Conservation (phyloP, 2,797 vertebrate species). For the Mycteria americana region DNA sequence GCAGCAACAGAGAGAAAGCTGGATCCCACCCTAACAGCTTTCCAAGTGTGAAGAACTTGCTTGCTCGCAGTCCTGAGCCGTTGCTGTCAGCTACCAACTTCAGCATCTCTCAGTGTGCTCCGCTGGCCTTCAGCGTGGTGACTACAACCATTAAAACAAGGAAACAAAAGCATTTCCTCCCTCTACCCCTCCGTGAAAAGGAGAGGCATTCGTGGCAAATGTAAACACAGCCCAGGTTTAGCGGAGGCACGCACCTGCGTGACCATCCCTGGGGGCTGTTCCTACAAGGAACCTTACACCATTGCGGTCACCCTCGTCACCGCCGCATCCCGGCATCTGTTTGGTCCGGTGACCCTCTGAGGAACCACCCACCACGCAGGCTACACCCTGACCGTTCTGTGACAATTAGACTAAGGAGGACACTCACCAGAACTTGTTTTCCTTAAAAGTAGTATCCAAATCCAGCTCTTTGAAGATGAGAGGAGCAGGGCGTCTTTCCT, state of each 20-base stretch:
- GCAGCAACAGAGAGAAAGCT: background rate
- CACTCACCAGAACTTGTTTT: background rate
- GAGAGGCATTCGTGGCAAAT: background rate
- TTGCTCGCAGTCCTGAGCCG: background rate
- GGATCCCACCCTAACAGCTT: background rate
- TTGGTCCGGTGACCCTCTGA: background rate
- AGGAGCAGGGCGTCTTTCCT: background rate
- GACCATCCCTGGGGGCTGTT: background rate
- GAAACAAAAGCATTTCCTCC: background rate
- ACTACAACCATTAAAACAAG: background rate
- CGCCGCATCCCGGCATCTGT: background rate
- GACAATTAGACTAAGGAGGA: background rate
- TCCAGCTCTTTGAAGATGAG: constrained; percentile 36
- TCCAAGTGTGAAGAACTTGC: background rate
- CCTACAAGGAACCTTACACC: background rate
- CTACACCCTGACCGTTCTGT: background rate
- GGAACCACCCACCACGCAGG: background rate
- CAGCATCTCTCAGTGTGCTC: background rate
- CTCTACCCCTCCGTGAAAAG: rapidly evolving
- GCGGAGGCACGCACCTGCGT: background rate
- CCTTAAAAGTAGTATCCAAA: constrained; percentile 1
- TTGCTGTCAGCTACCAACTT: background rate
- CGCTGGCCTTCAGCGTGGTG: background rate
- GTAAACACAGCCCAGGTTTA: background rate
- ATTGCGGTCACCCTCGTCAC: background rate